phyloP scores from a whole-genome alignment of 1,140 invertebrate species.

The Triops longicaudatus region DNA sequence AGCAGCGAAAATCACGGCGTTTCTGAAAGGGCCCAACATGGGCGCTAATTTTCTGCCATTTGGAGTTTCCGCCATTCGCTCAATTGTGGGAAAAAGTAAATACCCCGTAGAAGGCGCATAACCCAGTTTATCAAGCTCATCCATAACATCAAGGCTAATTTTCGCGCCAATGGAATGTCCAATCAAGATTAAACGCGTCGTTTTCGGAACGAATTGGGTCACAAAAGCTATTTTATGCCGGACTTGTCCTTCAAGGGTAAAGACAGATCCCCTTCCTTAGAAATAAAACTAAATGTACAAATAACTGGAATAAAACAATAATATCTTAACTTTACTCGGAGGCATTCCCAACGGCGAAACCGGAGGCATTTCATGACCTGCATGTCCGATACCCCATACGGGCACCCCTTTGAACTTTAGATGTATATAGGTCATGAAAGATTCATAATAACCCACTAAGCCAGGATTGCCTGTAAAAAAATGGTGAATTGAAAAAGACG shows the following conservation, averaged over 20 bases:
- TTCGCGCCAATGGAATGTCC: conserved; percentile 79
- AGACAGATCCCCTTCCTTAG: background rate
- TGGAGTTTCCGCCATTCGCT: conserved; percentile 59
- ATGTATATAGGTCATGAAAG: conserved; percentile 56
- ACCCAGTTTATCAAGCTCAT: conserved; percentile 37
- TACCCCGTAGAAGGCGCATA: conserved; percentile 44
- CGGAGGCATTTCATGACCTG: conserved; percentile 41
- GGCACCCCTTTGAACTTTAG: conserved; percentile 46
- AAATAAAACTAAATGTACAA: background rate
- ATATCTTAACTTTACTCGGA: conserved; percentile 31
- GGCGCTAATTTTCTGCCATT: conserved; percentile 55
- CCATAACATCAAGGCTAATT: conserved; percentile 63
- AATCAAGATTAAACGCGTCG: conserved; percentile 60
- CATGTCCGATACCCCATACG: conserved; percentile 66
- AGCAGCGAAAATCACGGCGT: conserved; percentile 47
- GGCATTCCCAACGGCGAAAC: conserved; percentile 32
- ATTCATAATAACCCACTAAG: conserved; percentile 58
- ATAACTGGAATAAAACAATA: background rate
- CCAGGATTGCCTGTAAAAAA: conserved; percentile 56
- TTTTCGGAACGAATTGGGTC: conserved; percentile 54
- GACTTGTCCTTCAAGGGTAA: conserved; percentile 53
- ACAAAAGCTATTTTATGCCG: conserved; percentile 72
- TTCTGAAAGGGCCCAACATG: conserved; percentile 46
- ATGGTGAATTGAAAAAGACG: conserved; percentile 17
- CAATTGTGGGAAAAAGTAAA: conserved; percentile 72